phyloP scores from a whole-genome alignment of 1,140 invertebrate genomes.

The Chironomus striatipennis region DNA sequence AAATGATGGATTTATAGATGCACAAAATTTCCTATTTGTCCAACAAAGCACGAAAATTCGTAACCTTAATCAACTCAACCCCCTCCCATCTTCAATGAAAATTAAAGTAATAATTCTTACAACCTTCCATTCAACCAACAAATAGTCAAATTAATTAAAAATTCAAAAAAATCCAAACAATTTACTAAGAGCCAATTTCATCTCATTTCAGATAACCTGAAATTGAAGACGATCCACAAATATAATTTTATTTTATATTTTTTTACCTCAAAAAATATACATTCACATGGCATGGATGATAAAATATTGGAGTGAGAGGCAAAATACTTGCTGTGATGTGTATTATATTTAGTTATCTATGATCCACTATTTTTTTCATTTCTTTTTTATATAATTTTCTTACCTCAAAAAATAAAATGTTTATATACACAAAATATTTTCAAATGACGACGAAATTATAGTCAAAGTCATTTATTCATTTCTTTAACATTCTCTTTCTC shows the following conservation, averaged over 20 bases:
- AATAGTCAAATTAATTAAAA: too few species aligned
- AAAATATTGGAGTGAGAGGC: not conserved
- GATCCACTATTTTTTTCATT: not conserved
- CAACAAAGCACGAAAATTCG: too few species aligned
- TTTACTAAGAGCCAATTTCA: too few species aligned
- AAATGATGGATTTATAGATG: too few species aligned
- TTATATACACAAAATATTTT: not conserved
- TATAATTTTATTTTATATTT: constrained; percentile 7
- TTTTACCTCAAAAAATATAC: not conserved
- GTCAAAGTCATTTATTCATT: not conserved
- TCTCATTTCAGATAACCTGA: not conserved
- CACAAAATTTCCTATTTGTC: too few species aligned
- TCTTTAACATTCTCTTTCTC: constrained; percentile 5
- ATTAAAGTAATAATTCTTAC: too few species aligned
- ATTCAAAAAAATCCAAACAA: too few species aligned
- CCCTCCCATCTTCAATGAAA: too few species aligned
- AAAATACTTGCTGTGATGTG: not conserved
- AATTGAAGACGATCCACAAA: constrained; percentile 4
- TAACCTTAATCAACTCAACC: too few species aligned
- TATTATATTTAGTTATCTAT: constrained; percentile 8
- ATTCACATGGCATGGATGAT: constrained; percentile 1
- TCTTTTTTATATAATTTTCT: not conserved
- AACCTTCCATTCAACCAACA: too few species aligned
- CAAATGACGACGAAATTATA: not conserved
- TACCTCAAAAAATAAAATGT: not conserved